Conservation (phyloP, 2,113 vertebrate genomes). For the Esox niger region DNA sequence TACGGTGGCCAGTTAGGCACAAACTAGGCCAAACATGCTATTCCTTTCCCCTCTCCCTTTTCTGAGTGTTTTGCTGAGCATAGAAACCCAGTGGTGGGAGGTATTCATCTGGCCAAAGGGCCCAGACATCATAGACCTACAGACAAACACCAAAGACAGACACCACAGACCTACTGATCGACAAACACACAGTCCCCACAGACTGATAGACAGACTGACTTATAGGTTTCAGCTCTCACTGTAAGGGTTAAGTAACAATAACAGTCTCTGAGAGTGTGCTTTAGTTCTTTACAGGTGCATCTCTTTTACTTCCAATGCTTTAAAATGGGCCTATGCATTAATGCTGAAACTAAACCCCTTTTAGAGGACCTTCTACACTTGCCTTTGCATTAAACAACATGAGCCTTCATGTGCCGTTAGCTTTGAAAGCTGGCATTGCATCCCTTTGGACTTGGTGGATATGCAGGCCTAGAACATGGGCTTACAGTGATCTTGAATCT, state of each 20-base stretch:
- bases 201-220: conserved; percentile 21
- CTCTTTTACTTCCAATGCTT: background rate
- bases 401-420: too few species aligned
- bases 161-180: too few species aligned
- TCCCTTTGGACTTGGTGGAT: too few species aligned
- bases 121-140: background rate
- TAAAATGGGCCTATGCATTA: background rate
- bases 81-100: conserved; percentile 69
- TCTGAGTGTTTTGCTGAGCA: conserved; percentile 72
- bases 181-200: too few species aligned
- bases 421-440: too few species aligned
- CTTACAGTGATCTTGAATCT: too few species aligned
- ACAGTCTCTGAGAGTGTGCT: background rate
- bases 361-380: too few species aligned
- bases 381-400: too few species aligned
- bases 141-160: conserved; percentile 16
- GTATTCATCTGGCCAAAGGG: conserved; percentile 54
- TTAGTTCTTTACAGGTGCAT: conserved; percentile 18
- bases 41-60: conserved; percentile 50
- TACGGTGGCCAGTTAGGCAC: conserved; percentile 75
- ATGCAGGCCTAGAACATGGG: too few species aligned
- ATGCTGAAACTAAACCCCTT: too few species aligned
- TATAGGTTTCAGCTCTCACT: conserved; percentile 25
- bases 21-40: conserved; percentile 60
- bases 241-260: conserved; percentile 49